Evolutionary conservation across 2,797 vertebrate species (phyloP).

Genomic region (Peromyscus eremicus): DNA sequence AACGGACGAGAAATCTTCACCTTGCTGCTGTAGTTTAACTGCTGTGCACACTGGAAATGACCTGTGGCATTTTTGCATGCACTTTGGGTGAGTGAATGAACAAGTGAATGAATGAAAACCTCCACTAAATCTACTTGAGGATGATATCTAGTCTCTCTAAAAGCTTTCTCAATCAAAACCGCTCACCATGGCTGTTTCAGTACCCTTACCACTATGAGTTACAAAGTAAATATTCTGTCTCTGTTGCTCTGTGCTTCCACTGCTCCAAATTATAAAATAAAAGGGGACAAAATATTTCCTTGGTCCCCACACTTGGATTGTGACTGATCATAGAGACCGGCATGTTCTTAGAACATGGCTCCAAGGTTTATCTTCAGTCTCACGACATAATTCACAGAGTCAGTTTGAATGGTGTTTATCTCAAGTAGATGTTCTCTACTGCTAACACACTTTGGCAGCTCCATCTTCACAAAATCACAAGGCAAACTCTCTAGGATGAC

Average conservation of each 20-base stretch:
- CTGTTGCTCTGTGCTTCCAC: neutral
- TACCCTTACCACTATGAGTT: neutral
- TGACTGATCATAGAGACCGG: constrained; percentile 27
- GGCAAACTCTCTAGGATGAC: neutral
- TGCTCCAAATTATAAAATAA: constrained; percentile 50
- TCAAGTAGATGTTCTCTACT: neutral
- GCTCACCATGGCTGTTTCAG: neutral
- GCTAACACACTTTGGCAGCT: neutral
- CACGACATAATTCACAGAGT: constrained; percentile 23
- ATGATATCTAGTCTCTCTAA: neutral
- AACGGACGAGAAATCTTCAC: neutral
- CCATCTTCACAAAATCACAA: constrained; percentile 34
- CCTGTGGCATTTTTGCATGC: neutral
- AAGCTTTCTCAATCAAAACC: constrained; percentile 7
- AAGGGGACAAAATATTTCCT: neutral
- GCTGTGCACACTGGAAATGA: neutral
- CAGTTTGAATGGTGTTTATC: neutral
- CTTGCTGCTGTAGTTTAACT: neutral
- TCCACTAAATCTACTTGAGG: neutral
- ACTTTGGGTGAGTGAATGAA: neutral
- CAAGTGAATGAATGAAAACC: constrained; percentile 24
- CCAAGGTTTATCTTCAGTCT: neutral
- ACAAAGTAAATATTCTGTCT: neutral
- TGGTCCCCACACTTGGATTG: neutral
- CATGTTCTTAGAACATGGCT: neutral